A percentile compares a stretch with the other conserved stretches of the same genome.
phyloP scores from a whole-genome alignment of 2,888 invertebrate species.

The Adela reaumurella region DNA sequence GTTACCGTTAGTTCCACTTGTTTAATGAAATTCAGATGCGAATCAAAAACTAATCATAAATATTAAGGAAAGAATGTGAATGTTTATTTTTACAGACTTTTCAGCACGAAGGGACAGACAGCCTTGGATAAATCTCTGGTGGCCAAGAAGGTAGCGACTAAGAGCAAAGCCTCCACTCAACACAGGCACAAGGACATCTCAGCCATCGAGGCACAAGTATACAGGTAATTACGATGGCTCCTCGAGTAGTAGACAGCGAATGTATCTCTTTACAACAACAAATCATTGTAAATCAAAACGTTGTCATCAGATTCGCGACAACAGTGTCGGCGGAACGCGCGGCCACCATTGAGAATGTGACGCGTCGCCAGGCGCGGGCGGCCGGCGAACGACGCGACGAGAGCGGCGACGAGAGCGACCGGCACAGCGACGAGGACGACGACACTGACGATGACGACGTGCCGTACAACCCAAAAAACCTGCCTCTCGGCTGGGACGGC shows the following conservation, averaged over 20 bases:
- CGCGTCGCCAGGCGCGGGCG: conserved; percentile 94
- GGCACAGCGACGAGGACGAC: conserved; percentile 81
- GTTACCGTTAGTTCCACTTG: too few species aligned
- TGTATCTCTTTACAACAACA: too few species aligned
- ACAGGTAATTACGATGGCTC: too few species aligned
- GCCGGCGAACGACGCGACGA: conserved; percentile 91
- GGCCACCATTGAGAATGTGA: conserved; percentile 96
- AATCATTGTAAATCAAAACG: too few species aligned
- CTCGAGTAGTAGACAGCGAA: too few species aligned
- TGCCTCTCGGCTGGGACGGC: conserved; percentile 98
- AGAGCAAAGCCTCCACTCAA: conserved; percentile 46
- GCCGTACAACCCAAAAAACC: conserved; percentile 98
- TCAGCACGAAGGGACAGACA: conserved; percentile 92
- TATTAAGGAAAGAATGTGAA: too few species aligned
- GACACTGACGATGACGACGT: conserved; percentile 92
- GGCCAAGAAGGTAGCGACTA: conserved; percentile 82
- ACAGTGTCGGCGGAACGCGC: conserved; percentile 80
- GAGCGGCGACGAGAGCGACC: conserved; percentile 82
- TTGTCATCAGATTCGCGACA: conserved; percentile 75
- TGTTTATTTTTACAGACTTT: too few species aligned
- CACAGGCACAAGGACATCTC: conserved; percentile 83
- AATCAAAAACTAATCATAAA: too few species aligned
- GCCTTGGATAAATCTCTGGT: conserved; percentile 88
- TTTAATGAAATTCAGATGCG: too few species aligned
- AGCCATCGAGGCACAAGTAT: conserved; percentile 84